Percentiles rank a stretch among this genome's conserved stretches.
Conservation (phyloP, 2,888 invertebrate species). For the Philaethria dido region DNA sequence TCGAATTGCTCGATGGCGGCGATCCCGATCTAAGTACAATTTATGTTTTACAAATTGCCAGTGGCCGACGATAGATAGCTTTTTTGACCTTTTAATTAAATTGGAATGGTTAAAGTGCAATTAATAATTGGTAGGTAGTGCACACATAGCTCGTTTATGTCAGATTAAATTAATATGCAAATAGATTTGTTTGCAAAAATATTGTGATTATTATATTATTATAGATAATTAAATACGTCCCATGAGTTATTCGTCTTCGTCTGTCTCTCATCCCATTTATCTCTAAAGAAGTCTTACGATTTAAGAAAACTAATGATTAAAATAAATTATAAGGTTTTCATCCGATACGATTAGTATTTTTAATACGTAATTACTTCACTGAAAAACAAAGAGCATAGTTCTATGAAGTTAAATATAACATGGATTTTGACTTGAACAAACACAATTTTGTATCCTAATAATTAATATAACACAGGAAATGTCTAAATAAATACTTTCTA, state of each 20-base stretch:
- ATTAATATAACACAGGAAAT: not conserved
- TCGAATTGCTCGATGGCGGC: conserved; percentile 76
- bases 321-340: too few species aligned
- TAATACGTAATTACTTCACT: too few species aligned
- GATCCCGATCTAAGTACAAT: conserved; percentile 61
- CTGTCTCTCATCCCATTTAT: too few species aligned
- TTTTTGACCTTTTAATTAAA: conserved; percentile 27
- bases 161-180: not conserved
- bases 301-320: too few species aligned
- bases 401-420: not conserved
- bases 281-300: not conserved
- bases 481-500: not conserved
- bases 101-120: not conserved
- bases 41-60: conserved; percentile 35
- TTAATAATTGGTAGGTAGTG: conserved; percentile 5
- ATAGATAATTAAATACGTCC: too few species aligned
- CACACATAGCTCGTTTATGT: not conserved
- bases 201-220: not conserved
- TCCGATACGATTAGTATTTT: too few species aligned
- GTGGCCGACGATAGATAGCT: conserved; percentile 16
- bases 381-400: too few species aligned
- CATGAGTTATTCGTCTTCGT: too few species aligned
- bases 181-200: not conserved
- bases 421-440: not conserved
- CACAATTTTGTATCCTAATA: too few species aligned